A percentile compares a stretch with the other conserved stretches of the same genome.
Evolutionary conservation across 64 coral and sea anemone species (phyloP).

Genomic region (Anthopleura sola): DNA sequence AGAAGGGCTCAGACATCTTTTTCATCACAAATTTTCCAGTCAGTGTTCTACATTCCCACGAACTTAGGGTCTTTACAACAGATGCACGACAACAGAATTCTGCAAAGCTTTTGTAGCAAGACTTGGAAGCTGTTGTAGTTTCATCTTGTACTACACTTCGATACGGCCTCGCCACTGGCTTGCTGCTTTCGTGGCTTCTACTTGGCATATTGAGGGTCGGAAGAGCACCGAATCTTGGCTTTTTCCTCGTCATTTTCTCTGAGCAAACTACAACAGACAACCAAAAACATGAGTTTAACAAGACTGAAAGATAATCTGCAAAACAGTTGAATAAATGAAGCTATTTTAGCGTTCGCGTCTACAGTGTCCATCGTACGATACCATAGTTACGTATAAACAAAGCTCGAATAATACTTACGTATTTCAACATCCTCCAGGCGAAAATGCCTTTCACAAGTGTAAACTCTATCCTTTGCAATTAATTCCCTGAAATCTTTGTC

Average conservation of each 20-base stretch:
- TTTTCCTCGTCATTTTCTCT: constrained; percentile 24
- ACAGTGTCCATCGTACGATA: no score
- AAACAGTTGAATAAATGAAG: neutral
- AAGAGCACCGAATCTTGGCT: constrained; percentile 19
- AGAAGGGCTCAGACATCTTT: constrained; percentile 1
- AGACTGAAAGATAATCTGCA: neutral
- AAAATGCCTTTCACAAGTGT: neutral
- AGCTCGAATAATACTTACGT: neutral
- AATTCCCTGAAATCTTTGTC: constrained; percentile 23
- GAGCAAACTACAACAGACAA: constrained; percentile 17
- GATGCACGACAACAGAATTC: neutral
- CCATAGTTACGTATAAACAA: neutral
- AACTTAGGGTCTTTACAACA: neutral
- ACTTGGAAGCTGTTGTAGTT: neutral
- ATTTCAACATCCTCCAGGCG: neutral
- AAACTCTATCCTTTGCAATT: constrained; percentile 10
- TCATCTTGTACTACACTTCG: neutral
- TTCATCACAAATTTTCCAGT: neutral
- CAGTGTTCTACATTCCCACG: neutral
- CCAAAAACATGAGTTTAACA: neutral
- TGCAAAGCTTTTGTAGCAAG: constrained; percentile 1
- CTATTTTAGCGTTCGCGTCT: no score
- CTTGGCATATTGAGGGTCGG: constrained; percentile 29
- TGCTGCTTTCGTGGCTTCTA: constrained; percentile 10
- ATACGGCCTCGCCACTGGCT: neutral